Conservation (phyloP, 2,113 vertebrate genomes). For the Myotis brandtii region DNA sequence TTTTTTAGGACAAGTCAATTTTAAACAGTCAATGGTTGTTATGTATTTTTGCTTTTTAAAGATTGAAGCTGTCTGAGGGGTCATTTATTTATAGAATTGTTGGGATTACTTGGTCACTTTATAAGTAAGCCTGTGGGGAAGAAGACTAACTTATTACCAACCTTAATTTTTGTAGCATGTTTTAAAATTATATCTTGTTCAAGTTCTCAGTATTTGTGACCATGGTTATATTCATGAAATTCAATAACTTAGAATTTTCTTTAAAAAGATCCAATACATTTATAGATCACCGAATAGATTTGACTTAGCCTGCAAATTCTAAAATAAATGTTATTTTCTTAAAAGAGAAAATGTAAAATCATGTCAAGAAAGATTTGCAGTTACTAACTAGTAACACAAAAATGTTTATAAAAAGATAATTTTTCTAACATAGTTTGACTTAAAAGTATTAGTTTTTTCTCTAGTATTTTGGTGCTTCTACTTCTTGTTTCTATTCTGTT, state of each 20-base stretch:
- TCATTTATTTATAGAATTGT: not conserved
- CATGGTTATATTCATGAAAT: not conserved
- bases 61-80: not conserved
- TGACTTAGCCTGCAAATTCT: conserved; percentile 13
- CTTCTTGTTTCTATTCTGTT: not conserved
- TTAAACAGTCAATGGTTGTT: not conserved
- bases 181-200: not conserved
- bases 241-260: conserved; percentile 10
- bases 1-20: conserved; percentile 37
- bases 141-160: not conserved
- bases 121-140: conserved; percentile 14
- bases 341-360: conserved; percentile 19
- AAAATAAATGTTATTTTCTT: conserved; percentile 49
- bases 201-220: not conserved
- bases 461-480: not conserved
- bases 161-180: conserved; percentile 19
- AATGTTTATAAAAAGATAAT: not conserved
- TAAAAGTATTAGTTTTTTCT: not conserved
- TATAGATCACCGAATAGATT: not conserved
- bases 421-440: not conserved
- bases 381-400: conserved; percentile 8
- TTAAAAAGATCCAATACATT: not conserved
- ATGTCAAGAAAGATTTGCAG: not conserved
- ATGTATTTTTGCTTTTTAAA: conserved; percentile 12
- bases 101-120: not conserved